Evolutionary conservation across 2,113 vertebrate genomes (phyloP), one percentile per base, ranked within the genome.

Genomic region (Oryzias melastigma): DNA sequence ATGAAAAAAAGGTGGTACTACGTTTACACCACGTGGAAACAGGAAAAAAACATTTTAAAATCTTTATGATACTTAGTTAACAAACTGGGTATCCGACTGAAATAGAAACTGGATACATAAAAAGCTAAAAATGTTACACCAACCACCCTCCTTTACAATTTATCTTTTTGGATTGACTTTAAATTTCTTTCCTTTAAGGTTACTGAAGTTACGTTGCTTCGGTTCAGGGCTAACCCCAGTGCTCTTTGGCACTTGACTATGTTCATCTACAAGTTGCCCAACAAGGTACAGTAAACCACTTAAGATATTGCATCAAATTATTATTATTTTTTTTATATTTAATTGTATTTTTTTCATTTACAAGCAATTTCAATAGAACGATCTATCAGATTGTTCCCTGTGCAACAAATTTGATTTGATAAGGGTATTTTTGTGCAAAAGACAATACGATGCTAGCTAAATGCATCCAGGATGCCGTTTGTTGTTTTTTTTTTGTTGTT

Each of bases 281-380:
- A 76, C 82, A 89, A 91, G 88, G 91, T 92, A 92, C 91, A 92
- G 89, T 91, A 92, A 88, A 85, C 89, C 88, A 89, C 89, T 89
- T 83, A 87, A 62, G 73, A 77, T 84, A 85, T 83, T 78, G 80
- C 75, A 71, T 85, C 81, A 71, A 84, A 84, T 79, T 61, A 76
- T 83, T 76, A 73, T 19, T 61, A 65, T 42, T 63, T 71, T 69
- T 52, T 73, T 83, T 73, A 51, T 35, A 74, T 79, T 17, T 61
- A 53, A 20, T 45, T 63, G 3, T 46, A 69, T 73, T 71, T 51
- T 81, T 65, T 35, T 8, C 5, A 75, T 81, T 75, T 71, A 85
- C 76, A 85, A 20, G 62, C 68, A 75, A 86, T 80, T 85, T 54
- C 51, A 78, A 75, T 54, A 44, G 42, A 58, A 68, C 50, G 52